A percentile compares a stretch with the other conserved stretches of the same genome.
phyloP scores from a whole-genome alignment of 2,797 vertebrate genomes.

The Cetoscarus ocellatus region DNA sequence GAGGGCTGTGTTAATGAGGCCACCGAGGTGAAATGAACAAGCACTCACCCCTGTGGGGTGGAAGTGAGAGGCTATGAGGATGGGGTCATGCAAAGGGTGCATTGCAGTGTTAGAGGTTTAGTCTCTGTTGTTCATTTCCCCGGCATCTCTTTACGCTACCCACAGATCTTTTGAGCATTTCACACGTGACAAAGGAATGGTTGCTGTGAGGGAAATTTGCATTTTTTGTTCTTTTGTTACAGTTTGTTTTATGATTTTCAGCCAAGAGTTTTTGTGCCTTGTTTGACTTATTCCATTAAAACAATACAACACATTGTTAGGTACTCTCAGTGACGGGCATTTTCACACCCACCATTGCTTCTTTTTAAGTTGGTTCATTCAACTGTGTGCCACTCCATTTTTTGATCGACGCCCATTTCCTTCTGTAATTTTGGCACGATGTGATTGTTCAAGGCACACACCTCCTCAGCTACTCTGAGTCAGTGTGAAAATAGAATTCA shows the following conservation, averaged over 20 bases:
- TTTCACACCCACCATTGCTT: conserved; percentile 61
- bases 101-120: conserved; percentile 8
- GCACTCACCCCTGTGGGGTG: conserved; percentile 46
- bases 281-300: conserved; percentile 43
- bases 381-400: conserved; percentile 50
- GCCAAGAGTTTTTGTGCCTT: conserved; percentile 25
- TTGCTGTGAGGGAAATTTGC: conserved; percentile 1
- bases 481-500: conserved; percentile 57
- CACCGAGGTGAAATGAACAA: conserved; percentile 73
- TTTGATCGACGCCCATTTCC: conserved; percentile 51
- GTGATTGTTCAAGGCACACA: conserved; percentile 65
- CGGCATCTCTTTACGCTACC: conserved; percentile 23
- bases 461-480: conserved; percentile 51
- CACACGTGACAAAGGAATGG: neutral
- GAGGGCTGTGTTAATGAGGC: conserved; percentile 91
- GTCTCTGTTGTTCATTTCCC: conserved; percentile 9
- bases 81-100: conserved; percentile 49
- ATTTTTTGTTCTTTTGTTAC: conserved; percentile 30
- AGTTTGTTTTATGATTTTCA: conserved; percentile 40
- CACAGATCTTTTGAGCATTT: conserved; percentile 12
- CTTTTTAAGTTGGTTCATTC: conserved; percentile 51
- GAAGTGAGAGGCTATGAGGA: conserved; percentile 51
- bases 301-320: conserved; percentile 41
- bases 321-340: conserved; percentile 63
- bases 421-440: conserved; percentile 56